Evolutionary conservation across 2,113 vertebrate genomes (phyloP).

Genomic region (Oplegnathus fasciatus): DNA sequence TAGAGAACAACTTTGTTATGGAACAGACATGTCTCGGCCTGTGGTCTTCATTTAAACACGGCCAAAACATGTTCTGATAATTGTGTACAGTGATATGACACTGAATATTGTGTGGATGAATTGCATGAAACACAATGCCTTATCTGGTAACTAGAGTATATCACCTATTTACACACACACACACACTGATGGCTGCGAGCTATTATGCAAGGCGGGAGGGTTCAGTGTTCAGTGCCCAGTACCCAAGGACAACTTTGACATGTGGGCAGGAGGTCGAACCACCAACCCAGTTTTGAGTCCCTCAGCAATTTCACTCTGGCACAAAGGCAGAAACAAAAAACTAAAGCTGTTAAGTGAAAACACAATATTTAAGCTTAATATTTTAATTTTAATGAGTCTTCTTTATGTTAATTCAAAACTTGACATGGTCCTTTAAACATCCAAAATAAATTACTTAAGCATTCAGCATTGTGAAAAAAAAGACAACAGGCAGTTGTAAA

Average conservation of each 20-base stretch:
- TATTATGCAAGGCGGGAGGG: background rate
- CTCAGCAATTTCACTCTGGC: background rate
- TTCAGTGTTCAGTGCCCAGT: background rate
- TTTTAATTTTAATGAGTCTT: conserved; percentile 62
- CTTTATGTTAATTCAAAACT: conserved; percentile 54
- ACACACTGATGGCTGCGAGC: background rate
- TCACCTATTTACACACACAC: too few relatives aligned
- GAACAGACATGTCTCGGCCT: background rate
- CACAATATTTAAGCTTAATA: conserved; percentile 31
- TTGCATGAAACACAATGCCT: background rate
- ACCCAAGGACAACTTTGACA: background rate
- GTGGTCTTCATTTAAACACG: background rate
- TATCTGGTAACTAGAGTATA: background rate
- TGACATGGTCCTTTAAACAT: conserved; percentile 61
- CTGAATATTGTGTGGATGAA: background rate
- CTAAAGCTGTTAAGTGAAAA: conserved; percentile 10
- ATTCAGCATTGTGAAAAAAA: conserved; percentile 51
- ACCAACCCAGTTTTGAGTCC: background rate
- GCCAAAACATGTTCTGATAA: background rate
- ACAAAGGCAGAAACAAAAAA: background rate
- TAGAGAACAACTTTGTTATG: background rate
- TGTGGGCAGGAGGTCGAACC: background rate
- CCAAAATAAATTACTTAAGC: conserved; percentile 68
- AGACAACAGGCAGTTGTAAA: conserved; percentile 49
- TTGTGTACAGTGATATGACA: background rate